Evolutionary conservation across 2,797 vertebrate genomes (phyloP).

Genomic region (Meda fulgida): DNA sequence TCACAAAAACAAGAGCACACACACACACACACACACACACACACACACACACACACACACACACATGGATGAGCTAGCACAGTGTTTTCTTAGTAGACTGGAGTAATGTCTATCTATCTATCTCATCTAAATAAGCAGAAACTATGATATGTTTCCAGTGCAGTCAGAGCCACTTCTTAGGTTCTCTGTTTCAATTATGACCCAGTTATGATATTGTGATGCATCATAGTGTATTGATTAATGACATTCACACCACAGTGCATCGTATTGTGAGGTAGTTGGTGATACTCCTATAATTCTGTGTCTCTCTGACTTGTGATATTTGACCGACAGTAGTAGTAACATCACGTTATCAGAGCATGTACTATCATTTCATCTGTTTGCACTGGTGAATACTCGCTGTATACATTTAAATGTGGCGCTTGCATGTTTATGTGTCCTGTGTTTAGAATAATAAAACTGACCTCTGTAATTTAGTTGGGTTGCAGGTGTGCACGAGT

Average conservation of each 20-base stretch:
- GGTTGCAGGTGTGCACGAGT: constrained; percentile 32
- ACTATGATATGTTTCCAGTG: background rate
- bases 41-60: no score
- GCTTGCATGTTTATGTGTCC: background rate
- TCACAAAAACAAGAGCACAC: no score
- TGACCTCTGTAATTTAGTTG: constrained; percentile 40
- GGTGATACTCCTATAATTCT: background rate
- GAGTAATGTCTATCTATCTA: background rate
- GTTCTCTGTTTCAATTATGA: background rate
- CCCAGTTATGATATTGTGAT: background rate
- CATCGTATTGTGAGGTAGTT: background rate
- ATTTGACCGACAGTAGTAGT: background rate
- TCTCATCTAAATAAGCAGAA: background rate
- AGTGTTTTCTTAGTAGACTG: background rate
- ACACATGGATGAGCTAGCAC: background rate
- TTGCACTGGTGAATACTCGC: background rate
- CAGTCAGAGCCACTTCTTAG: background rate
- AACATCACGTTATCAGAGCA: constrained; percentile 5
- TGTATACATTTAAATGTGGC: background rate
- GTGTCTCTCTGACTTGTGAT: background rate
- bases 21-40: no score
- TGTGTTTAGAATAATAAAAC: background rate
- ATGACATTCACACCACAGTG: background rate
- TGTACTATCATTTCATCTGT: background rate
- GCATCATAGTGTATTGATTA: background rate